phyloP scores from a whole-genome alignment of 1,140 invertebrate genomes.

The Caenorhabditis briggsae region DNA sequence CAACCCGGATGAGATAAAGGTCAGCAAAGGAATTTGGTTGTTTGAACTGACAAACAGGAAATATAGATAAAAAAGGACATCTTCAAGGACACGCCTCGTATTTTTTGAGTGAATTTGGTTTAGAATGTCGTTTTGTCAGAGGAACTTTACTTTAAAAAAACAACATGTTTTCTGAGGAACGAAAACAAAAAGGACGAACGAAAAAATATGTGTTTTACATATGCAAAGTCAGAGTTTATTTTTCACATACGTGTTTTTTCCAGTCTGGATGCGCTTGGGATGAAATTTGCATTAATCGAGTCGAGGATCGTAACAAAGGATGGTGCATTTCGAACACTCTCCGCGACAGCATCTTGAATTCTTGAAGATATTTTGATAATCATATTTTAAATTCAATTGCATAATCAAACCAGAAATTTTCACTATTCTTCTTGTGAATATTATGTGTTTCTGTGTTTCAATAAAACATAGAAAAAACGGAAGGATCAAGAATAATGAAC shows the following conservation, averaged over 20 bases:
- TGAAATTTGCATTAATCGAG: slow-evolving; percentile 66
- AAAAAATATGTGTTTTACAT: slow-evolving; percentile 30
- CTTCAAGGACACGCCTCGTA: neutral
- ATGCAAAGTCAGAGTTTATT: neutral
- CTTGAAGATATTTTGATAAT: slow-evolving; percentile 44
- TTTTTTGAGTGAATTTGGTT: slow-evolving; percentile 33
- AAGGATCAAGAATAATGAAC: too few species aligned
- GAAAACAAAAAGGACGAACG: too few species aligned
- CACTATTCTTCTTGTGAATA: too few species aligned
- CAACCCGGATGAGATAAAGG: slow-evolving; percentile 69
- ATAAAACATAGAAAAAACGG: too few species aligned
- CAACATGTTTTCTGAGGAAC: slow-evolving; percentile 12
- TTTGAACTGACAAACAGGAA: neutral
- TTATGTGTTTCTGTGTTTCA: too few species aligned
- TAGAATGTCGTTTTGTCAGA: neutral
- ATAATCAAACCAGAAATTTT: neutral
- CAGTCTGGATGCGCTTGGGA: slow-evolving; percentile 68
- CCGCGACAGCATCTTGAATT: slow-evolving; percentile 67
- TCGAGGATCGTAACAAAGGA: slow-evolving; percentile 64
- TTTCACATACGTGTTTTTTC: slow-evolving; percentile 19
- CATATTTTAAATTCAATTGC: slow-evolving; percentile 33
- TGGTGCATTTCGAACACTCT: slow-evolving; percentile 69
- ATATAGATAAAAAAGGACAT: neutral
- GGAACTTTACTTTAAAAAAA: neutral
- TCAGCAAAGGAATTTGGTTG: neutral